phyloP scores from a whole-genome alignment of 1,140 invertebrate genomes.

The Sesamia nonagrioides region DNA sequence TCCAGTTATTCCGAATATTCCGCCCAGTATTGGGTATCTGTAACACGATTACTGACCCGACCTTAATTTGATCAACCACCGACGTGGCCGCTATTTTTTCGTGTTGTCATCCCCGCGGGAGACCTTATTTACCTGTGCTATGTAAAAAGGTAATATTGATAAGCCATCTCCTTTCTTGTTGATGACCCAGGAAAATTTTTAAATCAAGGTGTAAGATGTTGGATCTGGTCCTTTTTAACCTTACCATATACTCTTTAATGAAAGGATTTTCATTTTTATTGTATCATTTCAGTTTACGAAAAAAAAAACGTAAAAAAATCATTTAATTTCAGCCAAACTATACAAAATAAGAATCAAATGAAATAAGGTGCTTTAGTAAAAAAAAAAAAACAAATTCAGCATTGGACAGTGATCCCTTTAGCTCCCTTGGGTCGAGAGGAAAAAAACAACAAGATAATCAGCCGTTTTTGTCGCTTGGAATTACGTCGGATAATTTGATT shows the following conservation, averaged over 20 bases:
- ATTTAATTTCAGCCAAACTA: constrained; percentile 2
- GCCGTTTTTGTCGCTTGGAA: constrained; percentile 78
- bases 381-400: constrained; percentile 58
- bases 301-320: background rate
- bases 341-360: constrained; percentile 39
- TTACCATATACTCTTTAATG: no score
- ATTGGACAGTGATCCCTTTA: constrained; percentile 67
- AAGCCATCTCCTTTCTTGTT: constrained; percentile 34
- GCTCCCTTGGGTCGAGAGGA: constrained; percentile 64
- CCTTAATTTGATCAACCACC: constrained; percentile 80
- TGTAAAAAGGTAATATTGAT: constrained; percentile 50
- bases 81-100: constrained; percentile 74
- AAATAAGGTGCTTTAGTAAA: constrained; percentile 40
- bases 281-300: background rate
- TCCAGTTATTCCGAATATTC: constrained; percentile 76
- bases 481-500: constrained; percentile 81
- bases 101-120: constrained; percentile 61
- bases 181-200: constrained; percentile 13
- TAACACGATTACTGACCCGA: constrained; percentile 85
- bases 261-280: background rate
- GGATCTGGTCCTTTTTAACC: background rate
- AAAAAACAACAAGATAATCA: constrained; percentile 74
- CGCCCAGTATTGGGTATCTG: constrained; percentile 80
- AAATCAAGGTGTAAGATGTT: background rate
- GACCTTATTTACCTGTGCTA: constrained; percentile 65